A percentile compares a stretch with the other conserved stretches of the same genome.
These are phyloP conservation scores for Pachyramphus minor DNA, from an alignment of 2,113 vertebrate genomes.

Conservation along the genomic window DNA sequence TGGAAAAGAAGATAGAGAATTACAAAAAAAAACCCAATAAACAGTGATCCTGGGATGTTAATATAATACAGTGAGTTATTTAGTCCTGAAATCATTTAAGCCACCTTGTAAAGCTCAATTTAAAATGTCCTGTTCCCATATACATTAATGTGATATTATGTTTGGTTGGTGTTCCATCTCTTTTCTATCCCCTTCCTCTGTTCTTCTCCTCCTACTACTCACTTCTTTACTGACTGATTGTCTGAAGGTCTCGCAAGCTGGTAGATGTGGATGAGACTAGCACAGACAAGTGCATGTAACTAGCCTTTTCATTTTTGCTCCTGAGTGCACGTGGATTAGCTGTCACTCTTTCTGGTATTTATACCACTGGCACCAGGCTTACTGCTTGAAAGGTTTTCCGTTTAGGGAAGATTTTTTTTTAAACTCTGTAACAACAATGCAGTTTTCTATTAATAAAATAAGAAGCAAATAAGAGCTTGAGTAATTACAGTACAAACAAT, in stretches of 20 bases:
- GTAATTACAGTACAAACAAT: not conserved
- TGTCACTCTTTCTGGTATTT: slow-evolving; percentile 23
- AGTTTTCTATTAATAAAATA: not conserved
- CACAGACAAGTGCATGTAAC: not conserved
- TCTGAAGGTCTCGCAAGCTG: not conserved
- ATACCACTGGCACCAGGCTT: not conserved
- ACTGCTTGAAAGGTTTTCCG: not conserved
- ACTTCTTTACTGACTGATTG: not conserved
- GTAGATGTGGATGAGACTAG: not conserved
- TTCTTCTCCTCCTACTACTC: not conserved
- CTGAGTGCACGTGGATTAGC: not conserved
- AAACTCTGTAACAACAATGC: not conserved
- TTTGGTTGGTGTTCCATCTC: not conserved
- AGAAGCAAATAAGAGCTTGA: not conserved
- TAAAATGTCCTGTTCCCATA: not conserved
- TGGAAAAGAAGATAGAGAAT: not conserved
- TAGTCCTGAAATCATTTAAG: not conserved
- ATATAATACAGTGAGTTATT: not conserved
- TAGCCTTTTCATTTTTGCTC: slow-evolving; percentile 11
- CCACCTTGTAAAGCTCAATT: not conserved
- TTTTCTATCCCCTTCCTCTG: not conserved
- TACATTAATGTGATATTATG: not conserved
- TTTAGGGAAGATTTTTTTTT: not conserved
- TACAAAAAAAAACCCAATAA: not conserved
- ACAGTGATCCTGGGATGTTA: not conserved